Base-by-base conservation (phyloP, 2,888 invertebrate species). In the Eupeodes latifasciatus region DNA sequence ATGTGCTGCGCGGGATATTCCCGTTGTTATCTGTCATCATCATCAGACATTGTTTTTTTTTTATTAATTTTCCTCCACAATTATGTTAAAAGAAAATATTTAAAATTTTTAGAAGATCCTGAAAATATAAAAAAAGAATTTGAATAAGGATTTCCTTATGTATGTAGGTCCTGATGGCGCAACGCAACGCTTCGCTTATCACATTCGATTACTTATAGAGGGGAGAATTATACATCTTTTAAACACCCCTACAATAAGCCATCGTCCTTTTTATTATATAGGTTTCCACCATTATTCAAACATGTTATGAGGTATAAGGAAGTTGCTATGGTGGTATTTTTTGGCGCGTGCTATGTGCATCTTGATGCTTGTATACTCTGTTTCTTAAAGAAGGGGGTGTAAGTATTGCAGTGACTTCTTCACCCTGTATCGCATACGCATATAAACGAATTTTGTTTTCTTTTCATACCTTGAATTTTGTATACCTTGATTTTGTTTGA, bases 261-360 rank as follows among this genome's bases (percentile, higher is more conserved):
- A 78, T 69, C 47, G 66, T 80, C 44, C 51, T 75, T 7, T 44
- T 44, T 36, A 9, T 19, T 66, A 40, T 19, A 19, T 19, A 59
- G 74, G 49, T 55, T 69, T 85, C 66, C 49, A 16, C 19, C 19
- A 64, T 19, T 19, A 44, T 57, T 44, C 27, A n/a, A 55, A 40
- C 11, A 14, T 66, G 27, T 49, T 66, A 66, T 66, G 9, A 66
- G 49, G 66, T 66, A 66, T 66, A 4, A 66, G 49, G 66, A 66
- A 66, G 49, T 44, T 62, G 16, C 3, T 36, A 4, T 27, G 5
- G 11, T 27, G 10, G 19, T 59, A 14, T 53, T 69, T 84, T 88
- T 88, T 88, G 85, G 88, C 88, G 88, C 88, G 88, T 88, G 88
- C 88, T 81, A 85, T 57, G 69, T 74, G 80, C 84, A 84, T 84